Percentiles rank a stretch among this genome's conserved stretches.
These are phyloP conservation scores for Aptenodytes forsteri DNA, from an alignment of 2,113 vertebrate species.

Conservation along the genomic window DNA sequence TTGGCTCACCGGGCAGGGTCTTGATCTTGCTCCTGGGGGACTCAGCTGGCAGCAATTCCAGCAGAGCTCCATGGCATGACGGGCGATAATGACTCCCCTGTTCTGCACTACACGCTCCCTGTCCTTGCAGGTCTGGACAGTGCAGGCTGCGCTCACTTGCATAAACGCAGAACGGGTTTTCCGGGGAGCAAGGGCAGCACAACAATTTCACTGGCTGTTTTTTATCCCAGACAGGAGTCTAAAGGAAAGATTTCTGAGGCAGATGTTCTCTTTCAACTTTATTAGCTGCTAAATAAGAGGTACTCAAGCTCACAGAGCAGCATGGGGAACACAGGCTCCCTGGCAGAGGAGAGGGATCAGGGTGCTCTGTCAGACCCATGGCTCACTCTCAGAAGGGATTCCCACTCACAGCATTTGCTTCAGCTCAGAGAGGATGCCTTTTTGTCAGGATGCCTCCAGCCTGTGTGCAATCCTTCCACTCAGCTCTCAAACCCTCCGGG, in stretches of 20 bases:
- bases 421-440: neutral
- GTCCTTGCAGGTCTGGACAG: neutral
- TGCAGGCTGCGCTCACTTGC: neutral
- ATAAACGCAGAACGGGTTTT: neutral
- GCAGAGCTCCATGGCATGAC: neutral
- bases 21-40: rapidly evolving
- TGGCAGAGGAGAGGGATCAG: neutral
- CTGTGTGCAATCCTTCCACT: rapidly evolving
- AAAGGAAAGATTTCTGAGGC: neutral
- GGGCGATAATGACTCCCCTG: neutral
- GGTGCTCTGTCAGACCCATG: neutral
- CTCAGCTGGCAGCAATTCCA: neutral
- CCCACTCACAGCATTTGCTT: neutral
- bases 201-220: neutral
- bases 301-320: neutral
- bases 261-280: neutral
- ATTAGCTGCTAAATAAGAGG: neutral
- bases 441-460: neutral
- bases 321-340: neutral
- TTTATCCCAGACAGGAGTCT: neutral
- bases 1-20: neutral
- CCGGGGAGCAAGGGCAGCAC: neutral
- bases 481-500: neutral
- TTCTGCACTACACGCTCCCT: neutral
- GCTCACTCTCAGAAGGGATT: neutral